Percentiles rank a stretch among this genome's conserved stretches.
Conservation (phyloP, 2,113 vertebrate genomes). For the Leucoraja erinaceus region DNA sequence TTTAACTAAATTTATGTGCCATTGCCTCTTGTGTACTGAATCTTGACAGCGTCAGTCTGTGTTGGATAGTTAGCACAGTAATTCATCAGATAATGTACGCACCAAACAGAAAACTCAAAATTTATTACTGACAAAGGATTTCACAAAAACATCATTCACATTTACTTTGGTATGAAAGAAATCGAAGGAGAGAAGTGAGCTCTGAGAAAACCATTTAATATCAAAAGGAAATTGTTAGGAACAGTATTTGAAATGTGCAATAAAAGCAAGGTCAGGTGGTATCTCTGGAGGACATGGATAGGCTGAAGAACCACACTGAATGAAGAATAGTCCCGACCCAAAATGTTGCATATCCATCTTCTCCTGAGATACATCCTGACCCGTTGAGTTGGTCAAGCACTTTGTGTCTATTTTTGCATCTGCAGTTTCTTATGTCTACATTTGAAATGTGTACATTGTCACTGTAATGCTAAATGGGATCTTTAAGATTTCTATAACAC, state of each 20-base stretch:
- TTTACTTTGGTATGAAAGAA: not conserved
- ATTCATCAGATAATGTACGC: not conserved
- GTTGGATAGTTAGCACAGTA: not conserved
- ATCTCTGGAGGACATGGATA: too few species aligned
- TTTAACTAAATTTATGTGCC: constrained; percentile 11
- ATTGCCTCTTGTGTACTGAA: not conserved
- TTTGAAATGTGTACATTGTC: not conserved
- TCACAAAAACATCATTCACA: not conserved
- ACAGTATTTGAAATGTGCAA: not conserved
- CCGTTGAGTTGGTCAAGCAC: too few species aligned
- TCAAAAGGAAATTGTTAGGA: not conserved
- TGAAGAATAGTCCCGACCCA: too few species aligned
- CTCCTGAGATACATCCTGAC: too few species aligned
- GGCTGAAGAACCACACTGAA: too few species aligned
- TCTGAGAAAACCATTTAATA: not conserved
- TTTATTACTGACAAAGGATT: constrained; percentile 22
- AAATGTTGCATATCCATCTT: too few species aligned
- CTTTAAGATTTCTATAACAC: not conserved
- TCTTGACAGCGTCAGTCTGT: not conserved
- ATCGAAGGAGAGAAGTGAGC: not conserved
- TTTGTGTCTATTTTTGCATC: too few species aligned
- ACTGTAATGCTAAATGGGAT: not conserved
- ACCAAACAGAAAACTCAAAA: not conserved
- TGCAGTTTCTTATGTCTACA: too few species aligned
- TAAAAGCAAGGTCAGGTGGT: too few species aligned